Percentiles rank a stretch among this genome's conserved stretches.
Evolutionary conservation across 2,797 vertebrate species (phyloP).

Genomic region (Brachyalestes nurse): DNA sequence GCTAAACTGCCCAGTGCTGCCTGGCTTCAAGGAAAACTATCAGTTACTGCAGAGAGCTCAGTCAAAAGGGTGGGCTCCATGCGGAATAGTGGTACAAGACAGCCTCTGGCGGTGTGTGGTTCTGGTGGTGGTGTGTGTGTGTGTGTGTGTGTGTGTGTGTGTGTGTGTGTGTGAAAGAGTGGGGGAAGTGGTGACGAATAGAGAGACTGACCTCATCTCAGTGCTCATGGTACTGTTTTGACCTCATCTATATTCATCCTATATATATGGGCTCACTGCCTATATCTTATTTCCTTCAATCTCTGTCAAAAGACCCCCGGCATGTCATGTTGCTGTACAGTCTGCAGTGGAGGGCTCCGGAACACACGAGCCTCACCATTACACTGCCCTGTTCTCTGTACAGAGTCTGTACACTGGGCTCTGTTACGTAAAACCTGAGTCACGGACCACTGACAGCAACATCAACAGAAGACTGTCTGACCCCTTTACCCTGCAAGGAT

Average conservation of each 20-base stretch:
- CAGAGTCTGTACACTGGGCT: no score
- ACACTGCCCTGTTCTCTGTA: neutral
- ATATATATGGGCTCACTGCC: neutral
- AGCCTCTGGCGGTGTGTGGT: neutral
- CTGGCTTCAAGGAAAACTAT: conserved; percentile 37
- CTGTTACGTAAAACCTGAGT: neutral
- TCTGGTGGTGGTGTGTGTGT: conserved; percentile 6
- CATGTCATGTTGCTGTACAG: neutral
- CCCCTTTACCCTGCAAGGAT: neutral
- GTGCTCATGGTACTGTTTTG: conserved; percentile 16
- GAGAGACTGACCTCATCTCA: conserved; percentile 42
- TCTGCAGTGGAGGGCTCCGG: neutral
- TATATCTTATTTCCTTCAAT: neutral
- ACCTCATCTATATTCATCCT: conserved; percentile 13
- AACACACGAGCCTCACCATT: neutral
- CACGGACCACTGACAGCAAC: conserved; percentile 2
- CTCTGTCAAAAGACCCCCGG: neutral
- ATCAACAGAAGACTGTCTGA: neutral
- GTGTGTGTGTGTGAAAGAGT: neutral
- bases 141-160: neutral
- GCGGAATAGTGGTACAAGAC: conserved; percentile 1
- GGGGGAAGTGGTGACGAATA: neutral
- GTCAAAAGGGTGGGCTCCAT: conserved; percentile 24
- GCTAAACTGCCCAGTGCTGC: conserved; percentile 48
- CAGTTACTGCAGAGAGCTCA: conserved; percentile 28